Evolutionary conservation across 2,888 invertebrate species (phyloP).

Genomic region (Lysandra coridon): DNA sequence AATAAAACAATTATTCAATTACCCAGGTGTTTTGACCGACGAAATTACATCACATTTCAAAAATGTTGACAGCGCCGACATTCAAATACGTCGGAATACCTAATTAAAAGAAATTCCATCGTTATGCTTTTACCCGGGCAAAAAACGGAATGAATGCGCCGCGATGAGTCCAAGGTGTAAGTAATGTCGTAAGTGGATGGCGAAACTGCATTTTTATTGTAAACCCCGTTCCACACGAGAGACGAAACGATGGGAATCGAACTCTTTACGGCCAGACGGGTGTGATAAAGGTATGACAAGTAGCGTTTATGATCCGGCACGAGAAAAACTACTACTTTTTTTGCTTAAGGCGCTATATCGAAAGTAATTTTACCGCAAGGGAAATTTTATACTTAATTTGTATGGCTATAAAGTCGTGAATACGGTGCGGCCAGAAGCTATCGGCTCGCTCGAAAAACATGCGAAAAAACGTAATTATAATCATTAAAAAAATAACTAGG

Average conservation of each 20-base stretch:
- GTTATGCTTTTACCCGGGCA: conserved; percentile 57
- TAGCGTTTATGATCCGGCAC: conserved; percentile 45
- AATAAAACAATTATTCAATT: conserved; percentile 33
- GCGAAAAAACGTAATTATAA: too few species aligned
- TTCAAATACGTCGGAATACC: conserved; percentile 54
- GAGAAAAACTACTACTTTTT: neutral
- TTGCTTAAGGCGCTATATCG: too few species aligned
- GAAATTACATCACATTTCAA: conserved; percentile 45
- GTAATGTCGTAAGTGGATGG: conserved; percentile 62
- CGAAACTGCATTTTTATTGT: conserved; percentile 64
- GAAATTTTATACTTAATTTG: too few species aligned
- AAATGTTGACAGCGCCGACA: conserved; percentile 52
- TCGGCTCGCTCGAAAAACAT: too few species aligned
- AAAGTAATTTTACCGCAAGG: too few species aligned
- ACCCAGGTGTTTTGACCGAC: conserved; percentile 35
- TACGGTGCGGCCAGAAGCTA: too few species aligned
- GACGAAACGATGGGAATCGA: conserved; percentile 57
- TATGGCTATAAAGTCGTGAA: too few species aligned
- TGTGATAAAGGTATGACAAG: conserved; percentile 46
- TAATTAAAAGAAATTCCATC: conserved; percentile 71
- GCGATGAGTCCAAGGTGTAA: conserved; percentile 67
- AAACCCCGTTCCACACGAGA: conserved; percentile 55
- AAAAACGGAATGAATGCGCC: conserved; percentile 61
- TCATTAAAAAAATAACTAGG: too few species aligned
- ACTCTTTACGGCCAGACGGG: conserved; percentile 47